Base-by-base conservation (phyloP, 2,797 vertebrate species). In the Sebastes cheni region DNA sequence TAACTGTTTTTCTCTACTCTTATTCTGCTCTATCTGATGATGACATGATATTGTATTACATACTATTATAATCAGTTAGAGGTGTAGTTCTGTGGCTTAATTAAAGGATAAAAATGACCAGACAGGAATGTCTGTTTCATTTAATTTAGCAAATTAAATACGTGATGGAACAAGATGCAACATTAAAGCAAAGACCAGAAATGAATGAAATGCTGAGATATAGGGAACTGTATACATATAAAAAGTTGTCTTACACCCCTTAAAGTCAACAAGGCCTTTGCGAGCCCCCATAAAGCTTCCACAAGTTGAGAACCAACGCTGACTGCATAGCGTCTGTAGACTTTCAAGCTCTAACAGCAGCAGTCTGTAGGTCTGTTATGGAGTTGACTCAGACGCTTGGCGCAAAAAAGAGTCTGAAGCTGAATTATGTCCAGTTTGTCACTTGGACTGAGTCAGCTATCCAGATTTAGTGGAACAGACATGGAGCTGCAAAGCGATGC, bases 391-490 rank as follows among this genome's bases (percentile, higher is more conserved):
- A 65, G 27, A 22, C 36, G 29, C 27, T 72, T 67, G 67, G 61
- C 60, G 42, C 54, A 12, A n/a, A 54, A 29, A 30, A 50, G n/a
- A 42, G 23, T 67, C 27, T 62, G 61, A 62, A 58, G 66, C n/a
- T 72, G 25, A 72, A 61, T 29, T 29, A 32, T 69, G 13, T 76
- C 56, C 36, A 72, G 20, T 65, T 62, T 64, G 30, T 68, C 59
- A 50, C 42, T 50, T 60, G 12, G 70, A 55, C 36, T 70, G 36
- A 71, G 39, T 83, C 65, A 69, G 29, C 65, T 30, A 18, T 73
- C 20, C 62, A 67, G 76, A 75, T 60, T 60, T 60, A 42, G 25
- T 66, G 25, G n/a, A 65, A 60, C 52, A 58, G 66, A 4, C 54
- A 52, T 42, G 3, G 20, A 23, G 16, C 56, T 50, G 20, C 10